Conservation (phyloP, 2,113 vertebrate genomes). For the Anguilla japonica region DNA sequence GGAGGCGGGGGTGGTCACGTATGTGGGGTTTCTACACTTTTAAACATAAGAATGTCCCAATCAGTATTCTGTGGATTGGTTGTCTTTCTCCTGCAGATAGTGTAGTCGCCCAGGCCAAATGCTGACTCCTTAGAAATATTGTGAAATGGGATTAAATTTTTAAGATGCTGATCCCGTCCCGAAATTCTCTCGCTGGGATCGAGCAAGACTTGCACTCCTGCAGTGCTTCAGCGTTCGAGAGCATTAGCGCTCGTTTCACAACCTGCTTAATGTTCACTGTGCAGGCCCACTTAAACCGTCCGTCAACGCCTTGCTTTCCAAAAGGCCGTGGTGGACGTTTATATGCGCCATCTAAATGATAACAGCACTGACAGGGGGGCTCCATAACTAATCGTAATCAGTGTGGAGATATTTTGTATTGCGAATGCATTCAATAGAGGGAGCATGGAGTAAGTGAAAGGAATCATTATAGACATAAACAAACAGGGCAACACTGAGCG, state of each 20-base stretch:
- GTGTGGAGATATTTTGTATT: neutral
- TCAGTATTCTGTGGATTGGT: neutral
- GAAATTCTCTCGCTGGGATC: neutral
- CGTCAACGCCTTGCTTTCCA: neutral
- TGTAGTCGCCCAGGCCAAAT: neutral
- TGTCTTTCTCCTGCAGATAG: neutral
- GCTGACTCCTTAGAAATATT: neutral
- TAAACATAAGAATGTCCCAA: neutral
- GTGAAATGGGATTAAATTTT: neutral
- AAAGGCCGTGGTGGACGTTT: neutral
- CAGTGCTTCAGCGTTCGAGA: neutral
- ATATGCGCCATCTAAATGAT: neutral
- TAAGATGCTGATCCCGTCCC: neutral
- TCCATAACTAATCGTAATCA: neutral
- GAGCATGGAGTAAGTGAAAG: neutral
- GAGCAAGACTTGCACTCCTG: neutral
- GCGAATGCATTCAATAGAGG: neutral
- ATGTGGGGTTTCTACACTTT: neutral
- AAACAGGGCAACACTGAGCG: neutral
- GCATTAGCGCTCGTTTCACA: neutral
- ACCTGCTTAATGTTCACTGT: neutral
- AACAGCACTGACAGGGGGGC: neutral
- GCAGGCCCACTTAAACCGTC: neutral
- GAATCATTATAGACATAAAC: neutral
- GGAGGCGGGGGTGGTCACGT: no score